phyloP scores from a whole-genome alignment of 2,113 vertebrate genomes.

The Vombatus ursinus region DNA sequence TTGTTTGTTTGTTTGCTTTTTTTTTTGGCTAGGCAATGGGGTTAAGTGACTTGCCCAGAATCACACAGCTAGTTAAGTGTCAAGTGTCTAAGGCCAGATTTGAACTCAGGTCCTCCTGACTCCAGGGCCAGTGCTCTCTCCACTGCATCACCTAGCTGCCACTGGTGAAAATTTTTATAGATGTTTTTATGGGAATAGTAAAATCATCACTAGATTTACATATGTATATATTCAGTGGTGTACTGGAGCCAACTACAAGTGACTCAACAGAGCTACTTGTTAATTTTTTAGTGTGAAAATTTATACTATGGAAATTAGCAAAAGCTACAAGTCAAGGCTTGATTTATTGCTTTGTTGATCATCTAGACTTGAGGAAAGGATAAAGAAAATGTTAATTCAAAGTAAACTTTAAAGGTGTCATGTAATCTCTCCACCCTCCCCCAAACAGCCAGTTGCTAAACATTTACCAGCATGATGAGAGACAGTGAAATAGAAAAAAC shows the following conservation, averaged over 20 bases:
- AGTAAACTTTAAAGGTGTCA: neutral
- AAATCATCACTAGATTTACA: neutral
- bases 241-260: neutral
- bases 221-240: neutral
- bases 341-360: neutral
- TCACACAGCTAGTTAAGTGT: no score
- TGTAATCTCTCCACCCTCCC: neutral
- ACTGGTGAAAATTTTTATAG: neutral
- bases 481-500: neutral
- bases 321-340: neutral
- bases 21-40: no score
- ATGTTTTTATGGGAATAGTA: neutral
- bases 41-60: no score
- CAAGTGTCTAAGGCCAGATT: no score
- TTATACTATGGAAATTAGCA: neutral
- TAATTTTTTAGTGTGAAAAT: neutral
- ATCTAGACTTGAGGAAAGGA: neutral
- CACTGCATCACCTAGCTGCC: no score
- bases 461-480: neutral
- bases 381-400: neutral
- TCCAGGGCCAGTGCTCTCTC: no score
- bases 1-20: no score
- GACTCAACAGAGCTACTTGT: neutral
- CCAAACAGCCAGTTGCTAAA: neutral
- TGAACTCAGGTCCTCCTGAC: no score